These are phyloP conservation scores for Drosophila melanica DNA, from an alignment of 1,140 invertebrate genomes.

Conservation along the genomic window DNA sequence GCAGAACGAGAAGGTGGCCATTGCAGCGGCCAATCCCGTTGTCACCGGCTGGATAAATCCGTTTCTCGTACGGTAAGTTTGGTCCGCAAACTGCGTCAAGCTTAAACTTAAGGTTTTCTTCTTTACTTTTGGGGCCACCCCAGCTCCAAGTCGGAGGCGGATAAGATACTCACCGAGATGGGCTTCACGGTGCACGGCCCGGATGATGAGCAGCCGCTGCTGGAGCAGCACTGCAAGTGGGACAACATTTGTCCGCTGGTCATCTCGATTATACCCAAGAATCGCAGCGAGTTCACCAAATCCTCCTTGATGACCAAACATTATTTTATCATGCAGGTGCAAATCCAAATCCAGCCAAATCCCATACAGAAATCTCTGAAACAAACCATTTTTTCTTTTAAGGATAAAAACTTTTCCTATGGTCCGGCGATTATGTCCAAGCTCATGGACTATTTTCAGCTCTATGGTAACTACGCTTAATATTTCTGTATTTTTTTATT, in stretches of 20 bases:
- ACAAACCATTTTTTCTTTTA: slow-evolving; percentile 12
- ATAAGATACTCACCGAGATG: slow-evolving; percentile 57
- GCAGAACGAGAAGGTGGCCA: slow-evolving; percentile 87
- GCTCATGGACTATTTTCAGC: slow-evolving; percentile 86
- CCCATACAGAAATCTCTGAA: neutral
- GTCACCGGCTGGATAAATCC: slow-evolving; percentile 91
- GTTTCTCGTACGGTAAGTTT: slow-evolving; percentile 87
- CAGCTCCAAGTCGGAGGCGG: slow-evolving; percentile 69
- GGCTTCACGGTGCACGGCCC: slow-evolving; percentile 77
- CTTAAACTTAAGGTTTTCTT: neutral
- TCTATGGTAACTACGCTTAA: slow-evolving; percentile 82
- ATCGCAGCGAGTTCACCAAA: slow-evolving; percentile 76
- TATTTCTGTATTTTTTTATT: no score
- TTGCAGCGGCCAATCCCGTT: slow-evolving; percentile 86
- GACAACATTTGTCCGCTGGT: slow-evolving; percentile 90
- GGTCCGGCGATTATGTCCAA: slow-evolving; percentile 89
- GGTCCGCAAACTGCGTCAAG: no score
- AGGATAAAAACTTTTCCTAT: slow-evolving; percentile 91
- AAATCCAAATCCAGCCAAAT: neutral
- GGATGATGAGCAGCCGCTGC: slow-evolving; percentile 75
- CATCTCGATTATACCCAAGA: slow-evolving; percentile 86
- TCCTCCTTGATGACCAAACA: slow-evolving; percentile 85
- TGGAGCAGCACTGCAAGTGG: slow-evolving; percentile 86
- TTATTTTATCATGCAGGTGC: slow-evolving; percentile 86
- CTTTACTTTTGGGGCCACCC: no score